A percentile compares a stretch with the other conserved stretches of the same genome.
Conservation (phyloP, 64 coral and sea anemone genomes). For the Trachythela sp. region DNA sequence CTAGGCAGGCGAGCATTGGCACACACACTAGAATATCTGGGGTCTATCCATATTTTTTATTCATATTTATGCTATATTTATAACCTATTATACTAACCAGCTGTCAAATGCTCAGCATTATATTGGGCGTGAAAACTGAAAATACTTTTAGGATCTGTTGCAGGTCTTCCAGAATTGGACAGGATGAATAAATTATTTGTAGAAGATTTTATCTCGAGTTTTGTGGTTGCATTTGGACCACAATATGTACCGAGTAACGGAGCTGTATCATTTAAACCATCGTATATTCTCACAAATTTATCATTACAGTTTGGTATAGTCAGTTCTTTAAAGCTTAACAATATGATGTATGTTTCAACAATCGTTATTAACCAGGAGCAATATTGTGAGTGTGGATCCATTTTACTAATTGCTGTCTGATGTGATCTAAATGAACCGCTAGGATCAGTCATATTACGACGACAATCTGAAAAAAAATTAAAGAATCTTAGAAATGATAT, state of each 20-base stretch:
- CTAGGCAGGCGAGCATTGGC: too few relatives aligned
- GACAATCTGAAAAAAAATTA: slow-evolving; percentile 7
- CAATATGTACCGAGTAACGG: neutral
- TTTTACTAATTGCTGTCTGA: neutral
- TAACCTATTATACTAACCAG: neutral
- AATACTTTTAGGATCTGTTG: neutral
- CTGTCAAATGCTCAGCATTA: neutral
- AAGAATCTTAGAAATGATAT: too few relatives aligned
- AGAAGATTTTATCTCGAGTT: neutral
- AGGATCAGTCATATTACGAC: neutral
- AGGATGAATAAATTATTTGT: neutral
- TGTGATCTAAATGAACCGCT: neutral
- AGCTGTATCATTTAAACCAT: neutral
- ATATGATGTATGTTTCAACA: neutral
- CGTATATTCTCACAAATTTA: neutral
- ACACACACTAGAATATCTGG: too few relatives aligned
- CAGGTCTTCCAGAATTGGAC: neutral
- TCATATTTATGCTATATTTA: too few relatives aligned
- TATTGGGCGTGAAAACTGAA: neutral
- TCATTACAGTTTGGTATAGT: neutral
- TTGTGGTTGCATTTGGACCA: neutral
- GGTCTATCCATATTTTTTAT: too few relatives aligned
- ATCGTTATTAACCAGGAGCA: neutral
- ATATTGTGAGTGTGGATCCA: neutral
- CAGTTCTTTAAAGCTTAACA: neutral